A percentile compares a stretch with the other conserved stretches of the same genome.
phyloP scores from a whole-genome alignment of 2,888 invertebrate genomes.

The Eupithecia centaureata region DNA sequence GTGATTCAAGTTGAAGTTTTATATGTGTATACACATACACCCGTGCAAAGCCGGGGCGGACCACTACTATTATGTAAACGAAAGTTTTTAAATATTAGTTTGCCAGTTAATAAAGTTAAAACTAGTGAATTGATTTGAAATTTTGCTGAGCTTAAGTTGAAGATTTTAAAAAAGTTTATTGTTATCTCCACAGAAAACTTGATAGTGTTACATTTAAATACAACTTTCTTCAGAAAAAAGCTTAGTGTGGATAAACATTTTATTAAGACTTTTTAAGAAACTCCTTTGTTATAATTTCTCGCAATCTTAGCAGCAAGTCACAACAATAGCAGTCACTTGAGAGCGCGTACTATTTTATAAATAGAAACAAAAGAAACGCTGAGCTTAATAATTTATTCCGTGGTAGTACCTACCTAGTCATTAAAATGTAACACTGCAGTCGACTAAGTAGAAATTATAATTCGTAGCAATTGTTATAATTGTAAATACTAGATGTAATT shows the following conservation, averaged over 20 bases:
- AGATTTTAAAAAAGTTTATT: background rate
- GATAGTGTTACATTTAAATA: background rate
- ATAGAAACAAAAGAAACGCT: constrained; percentile 10
- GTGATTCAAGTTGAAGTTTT: too few species aligned
- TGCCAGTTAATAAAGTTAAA: too few species aligned
- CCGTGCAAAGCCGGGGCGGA: too few species aligned
- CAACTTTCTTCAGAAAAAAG: background rate
- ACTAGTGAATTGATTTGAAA: background rate
- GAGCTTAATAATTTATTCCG: background rate
- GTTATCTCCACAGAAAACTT: background rate
- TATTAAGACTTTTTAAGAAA: background rate
- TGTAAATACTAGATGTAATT: too few species aligned
- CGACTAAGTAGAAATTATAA: background rate
- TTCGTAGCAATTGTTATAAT: background rate
- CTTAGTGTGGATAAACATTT: background rate
- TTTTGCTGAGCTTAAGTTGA: background rate
- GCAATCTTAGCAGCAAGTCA: background rate
- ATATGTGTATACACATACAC: too few species aligned
- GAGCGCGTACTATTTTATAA: constrained; percentile 4
- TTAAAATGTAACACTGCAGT: constrained; percentile 17
- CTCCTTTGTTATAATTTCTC: background rate
- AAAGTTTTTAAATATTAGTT: too few species aligned
- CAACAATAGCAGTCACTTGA: constrained; percentile 6
- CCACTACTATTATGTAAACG: too few species aligned
- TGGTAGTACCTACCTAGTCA: background rate